phyloP scores from a whole-genome alignment of 2,113 vertebrate species.

The Rhinoderma darwinii region DNA sequence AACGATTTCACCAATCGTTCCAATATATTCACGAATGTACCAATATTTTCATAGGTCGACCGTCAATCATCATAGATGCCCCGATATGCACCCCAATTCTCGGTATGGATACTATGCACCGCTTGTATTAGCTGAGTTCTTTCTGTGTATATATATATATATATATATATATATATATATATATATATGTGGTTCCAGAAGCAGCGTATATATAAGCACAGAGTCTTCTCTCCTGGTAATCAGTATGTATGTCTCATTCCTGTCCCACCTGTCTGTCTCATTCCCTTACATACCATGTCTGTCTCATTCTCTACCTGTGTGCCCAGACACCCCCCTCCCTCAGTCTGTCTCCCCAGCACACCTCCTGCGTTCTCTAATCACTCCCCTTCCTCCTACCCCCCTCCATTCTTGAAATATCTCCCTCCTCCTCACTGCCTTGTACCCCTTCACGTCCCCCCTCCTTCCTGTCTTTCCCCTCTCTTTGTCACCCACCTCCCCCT shows the following conservation, averaged over 20 bases:
- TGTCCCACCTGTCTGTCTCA: slow-evolving; percentile 25
- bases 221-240: not conserved
- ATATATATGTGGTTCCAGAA: not conserved
- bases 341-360: slow-evolving; percentile 27
- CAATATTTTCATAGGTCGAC: too few relatives aligned
- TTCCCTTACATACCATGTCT: slow-evolving; percentile 25
- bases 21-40: too few relatives aligned
- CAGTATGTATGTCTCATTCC: slow-evolving; percentile 59
- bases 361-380: not conserved
- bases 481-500: slow-evolving; percentile 54
- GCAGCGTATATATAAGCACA: too few relatives aligned
- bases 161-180: too few relatives aligned
- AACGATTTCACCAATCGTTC: not conserved
- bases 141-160: too few relatives aligned
- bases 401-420: slow-evolving; percentile 2
- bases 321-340: slow-evolving; percentile 47
- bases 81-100: too few relatives aligned
- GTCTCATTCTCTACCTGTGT: slow-evolving; percentile 10
- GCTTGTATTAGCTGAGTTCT: too few relatives aligned
- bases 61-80: too few relatives aligned
- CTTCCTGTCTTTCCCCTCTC: slow-evolving; percentile 35
- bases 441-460: slow-evolving; percentile 20
- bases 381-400: slow-evolving; percentile 14
- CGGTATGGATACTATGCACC: too few relatives aligned
- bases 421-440: not conserved